Base-by-base conservation (phyloP, 2,113 vertebrate species). In the Megatriorchis doriae region DNA sequence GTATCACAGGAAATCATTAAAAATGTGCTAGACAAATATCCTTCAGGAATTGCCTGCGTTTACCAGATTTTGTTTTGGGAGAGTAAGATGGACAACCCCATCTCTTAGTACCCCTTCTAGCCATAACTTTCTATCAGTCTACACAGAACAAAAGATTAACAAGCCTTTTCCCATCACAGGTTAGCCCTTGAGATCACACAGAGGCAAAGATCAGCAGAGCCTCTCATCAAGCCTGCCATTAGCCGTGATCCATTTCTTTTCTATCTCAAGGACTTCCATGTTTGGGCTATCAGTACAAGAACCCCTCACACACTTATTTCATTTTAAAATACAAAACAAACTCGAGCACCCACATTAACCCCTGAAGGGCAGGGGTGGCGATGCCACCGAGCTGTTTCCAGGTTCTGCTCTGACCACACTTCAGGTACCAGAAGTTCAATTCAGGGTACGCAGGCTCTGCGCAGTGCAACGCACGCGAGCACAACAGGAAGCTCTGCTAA, bases 381-480 rank as follows among this genome's bases (percentile, higher is more conserved):
- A 78, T n/a, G 84, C 16, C 63, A 34, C 15, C 2, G 17, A 61
- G 21, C 15, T 43, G 21, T 12, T 56, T 31, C 82, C 31, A 56
- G 38, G 47, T 31, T 88, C 74, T 82, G 56, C 62, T 67, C 70
- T 52, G 42, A 20, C 14, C 42, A 50, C 3, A 1, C 13, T 42
- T 11, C 15, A 45, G 26, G 45, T 40, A 56, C n/a, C 40, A 61
- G 9, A 50, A 83, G 26, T 13, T 58, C 25, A 8, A 16, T 6
- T 13, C 0, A 0, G 19, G 45, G 15, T 9, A 29, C 2, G 1
- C 6, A 16, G 63, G 63, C 22, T 81, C 72, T 75, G 70, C 10
- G 2, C 2, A 1, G 56, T 6, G 17, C 18, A 27, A 61, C 0
- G 2, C 18, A 29, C 1, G 3, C 0, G 1, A 81, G 45, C 4